Evolutionary conservation across 2,797 vertebrate species (phyloP).

Genomic region (Thaleichthys pacificus): DNA sequence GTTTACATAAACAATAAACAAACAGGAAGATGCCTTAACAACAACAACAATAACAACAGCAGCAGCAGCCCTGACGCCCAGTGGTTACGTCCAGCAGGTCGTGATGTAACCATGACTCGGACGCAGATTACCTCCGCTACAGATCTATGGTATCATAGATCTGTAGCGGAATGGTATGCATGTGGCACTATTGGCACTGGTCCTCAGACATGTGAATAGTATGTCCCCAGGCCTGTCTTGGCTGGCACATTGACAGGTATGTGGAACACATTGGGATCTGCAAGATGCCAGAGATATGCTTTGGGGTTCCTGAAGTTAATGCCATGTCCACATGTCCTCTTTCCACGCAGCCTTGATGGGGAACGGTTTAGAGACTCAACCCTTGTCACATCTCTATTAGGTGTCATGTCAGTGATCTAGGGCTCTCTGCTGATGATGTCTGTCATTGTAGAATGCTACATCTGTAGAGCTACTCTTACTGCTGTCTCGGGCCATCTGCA

Average conservation of each 20-base stretch:
- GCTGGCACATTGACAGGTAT: background rate
- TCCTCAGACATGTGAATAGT: background rate
- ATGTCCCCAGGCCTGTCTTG: background rate
- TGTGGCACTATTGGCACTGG: background rate
- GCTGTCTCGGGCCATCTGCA: slow-evolving; percentile 46
- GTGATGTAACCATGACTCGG: background rate
- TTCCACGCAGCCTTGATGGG: background rate
- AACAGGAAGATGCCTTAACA: slow-evolving; percentile 1
- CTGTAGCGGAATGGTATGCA: no score
- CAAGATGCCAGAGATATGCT: no score
- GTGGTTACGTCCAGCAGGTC: slow-evolving; percentile 5
- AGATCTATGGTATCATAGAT: no score
- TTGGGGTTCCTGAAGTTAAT: no score
- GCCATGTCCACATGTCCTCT: no score
- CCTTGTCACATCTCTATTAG: background rate
- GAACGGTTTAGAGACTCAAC: background rate
- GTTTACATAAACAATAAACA: slow-evolving; percentile 21
- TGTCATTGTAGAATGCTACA: slow-evolving; percentile 1
- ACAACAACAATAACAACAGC: background rate
- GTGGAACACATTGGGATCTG: background rate
- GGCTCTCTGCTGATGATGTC: no score
- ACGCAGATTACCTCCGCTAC: slow-evolving; percentile 9
- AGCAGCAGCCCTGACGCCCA: background rate
- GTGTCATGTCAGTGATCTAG: background rate
- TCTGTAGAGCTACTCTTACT: slow-evolving; percentile 18